Conservation (phyloP, 1,140 invertebrate genomes). For the Melipona quadrifasciata region DNA sequence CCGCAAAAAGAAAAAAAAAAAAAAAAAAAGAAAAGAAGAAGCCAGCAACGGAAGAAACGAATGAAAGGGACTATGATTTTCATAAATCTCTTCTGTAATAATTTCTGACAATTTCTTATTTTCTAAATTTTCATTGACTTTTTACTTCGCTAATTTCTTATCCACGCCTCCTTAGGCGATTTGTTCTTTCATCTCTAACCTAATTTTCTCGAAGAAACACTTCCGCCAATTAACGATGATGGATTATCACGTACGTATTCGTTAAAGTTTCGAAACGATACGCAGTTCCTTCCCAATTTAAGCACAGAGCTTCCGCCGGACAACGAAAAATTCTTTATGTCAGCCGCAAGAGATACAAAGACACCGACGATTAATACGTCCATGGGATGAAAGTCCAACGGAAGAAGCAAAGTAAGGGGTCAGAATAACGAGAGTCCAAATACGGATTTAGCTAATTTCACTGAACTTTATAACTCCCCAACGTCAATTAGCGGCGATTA, state of each 20-base stretch:
- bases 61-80: not conserved
- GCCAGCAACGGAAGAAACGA: not conserved
- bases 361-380: conserved; percentile 60
- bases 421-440: conserved; percentile 70
- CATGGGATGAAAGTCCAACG: conserved; percentile 37
- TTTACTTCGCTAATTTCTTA: not conserved
- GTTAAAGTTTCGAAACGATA: not conserved
- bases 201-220: not conserved
- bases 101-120: not conserved
- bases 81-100: not conserved
- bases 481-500: conserved; percentile 80
- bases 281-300: conserved; percentile 10
- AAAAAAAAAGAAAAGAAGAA: no score
- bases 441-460: conserved; percentile 79
- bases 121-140: no score
- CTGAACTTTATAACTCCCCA: conserved; percentile 76
- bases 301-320: not conserved
- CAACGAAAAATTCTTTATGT: conserved; percentile 35
- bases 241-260: not conserved
- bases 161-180: not conserved
- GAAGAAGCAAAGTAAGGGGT: conserved; percentile 34
- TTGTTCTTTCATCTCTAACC: not conserved
- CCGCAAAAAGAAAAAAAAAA: no score
- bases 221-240: not conserved
- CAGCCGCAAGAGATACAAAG: conserved; percentile 26